A percentile compares a stretch with the other conserved stretches of the same genome.
Conservation (phyloP, 2,113 vertebrate species). For the Ailuropoda melanoleuca region DNA sequence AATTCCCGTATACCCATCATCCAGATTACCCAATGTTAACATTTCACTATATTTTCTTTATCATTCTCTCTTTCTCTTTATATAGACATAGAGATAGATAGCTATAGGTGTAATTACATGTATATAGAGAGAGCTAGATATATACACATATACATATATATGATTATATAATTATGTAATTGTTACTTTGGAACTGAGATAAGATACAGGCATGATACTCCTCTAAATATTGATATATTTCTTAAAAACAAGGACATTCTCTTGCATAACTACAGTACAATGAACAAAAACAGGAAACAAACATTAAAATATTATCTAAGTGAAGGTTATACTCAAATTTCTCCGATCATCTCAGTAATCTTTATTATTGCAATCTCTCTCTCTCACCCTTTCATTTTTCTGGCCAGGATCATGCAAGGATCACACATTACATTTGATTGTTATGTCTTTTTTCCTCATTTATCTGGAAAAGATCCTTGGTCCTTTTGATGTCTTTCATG, state of each 20-base stretch:
- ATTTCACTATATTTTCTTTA: background rate
- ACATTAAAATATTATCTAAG: background rate
- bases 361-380: background rate
- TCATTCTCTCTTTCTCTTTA: background rate
- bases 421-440: background rate
- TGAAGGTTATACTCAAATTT: background rate
- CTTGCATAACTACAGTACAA: background rate
- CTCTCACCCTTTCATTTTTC: background rate
- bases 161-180: background rate
- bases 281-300: constrained; percentile 22
- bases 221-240: background rate
- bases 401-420: background rate
- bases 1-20: background rate
- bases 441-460: background rate
- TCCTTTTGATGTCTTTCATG: background rate
- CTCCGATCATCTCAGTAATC: background rate
- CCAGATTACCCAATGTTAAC: background rate
- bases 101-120: background rate
- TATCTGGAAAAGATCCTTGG: background rate
- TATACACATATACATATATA: background rate
- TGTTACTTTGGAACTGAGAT: constrained; percentile 24
- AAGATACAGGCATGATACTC: background rate
- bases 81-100: background rate
- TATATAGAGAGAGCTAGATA: background rate
- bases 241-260: constrained; percentile 21